Conservation (phyloP, 2,113 vertebrate genomes). For the Gymnarchus niloticus region DNA sequence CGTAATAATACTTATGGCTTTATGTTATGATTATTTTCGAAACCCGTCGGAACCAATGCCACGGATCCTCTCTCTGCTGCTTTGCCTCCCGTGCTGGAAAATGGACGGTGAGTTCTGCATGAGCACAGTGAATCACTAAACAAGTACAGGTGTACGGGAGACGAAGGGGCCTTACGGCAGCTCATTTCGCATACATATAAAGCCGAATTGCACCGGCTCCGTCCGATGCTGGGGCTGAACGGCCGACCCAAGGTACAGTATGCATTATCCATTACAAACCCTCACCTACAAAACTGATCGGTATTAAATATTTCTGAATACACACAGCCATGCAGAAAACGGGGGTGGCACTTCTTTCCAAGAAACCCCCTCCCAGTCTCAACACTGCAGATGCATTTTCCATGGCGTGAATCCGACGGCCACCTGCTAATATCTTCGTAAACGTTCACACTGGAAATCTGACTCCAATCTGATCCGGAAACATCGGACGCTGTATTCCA, state of each 20-base stretch:
- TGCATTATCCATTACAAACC: slow-evolving; percentile 12
- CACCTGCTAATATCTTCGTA: too few species aligned
- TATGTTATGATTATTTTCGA: background rate
- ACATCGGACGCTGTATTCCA: background rate
- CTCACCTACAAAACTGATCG: slow-evolving; percentile 36
- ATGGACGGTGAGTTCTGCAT: too few species aligned
- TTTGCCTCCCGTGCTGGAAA: background rate
- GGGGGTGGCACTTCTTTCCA: background rate
- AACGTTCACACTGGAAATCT: background rate
- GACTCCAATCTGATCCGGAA: background rate
- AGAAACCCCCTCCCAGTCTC: background rate
- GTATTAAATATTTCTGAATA: slow-evolving; percentile 47
- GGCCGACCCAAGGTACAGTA: background rate
- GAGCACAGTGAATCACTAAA: background rate
- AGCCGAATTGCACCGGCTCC: background rate
- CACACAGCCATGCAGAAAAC: slow-evolving; percentile 34
- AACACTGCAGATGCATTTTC: background rate
- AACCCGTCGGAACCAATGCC: background rate
- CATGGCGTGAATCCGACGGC: background rate
- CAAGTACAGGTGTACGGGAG: background rate
- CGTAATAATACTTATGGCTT: background rate
- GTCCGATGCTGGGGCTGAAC: background rate
- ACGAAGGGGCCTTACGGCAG: background rate
- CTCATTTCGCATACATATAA: background rate
- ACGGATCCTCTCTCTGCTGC: background rate